Conservation (phyloP, 2,888 invertebrate species). For the Pollenia angustigena region DNA sequence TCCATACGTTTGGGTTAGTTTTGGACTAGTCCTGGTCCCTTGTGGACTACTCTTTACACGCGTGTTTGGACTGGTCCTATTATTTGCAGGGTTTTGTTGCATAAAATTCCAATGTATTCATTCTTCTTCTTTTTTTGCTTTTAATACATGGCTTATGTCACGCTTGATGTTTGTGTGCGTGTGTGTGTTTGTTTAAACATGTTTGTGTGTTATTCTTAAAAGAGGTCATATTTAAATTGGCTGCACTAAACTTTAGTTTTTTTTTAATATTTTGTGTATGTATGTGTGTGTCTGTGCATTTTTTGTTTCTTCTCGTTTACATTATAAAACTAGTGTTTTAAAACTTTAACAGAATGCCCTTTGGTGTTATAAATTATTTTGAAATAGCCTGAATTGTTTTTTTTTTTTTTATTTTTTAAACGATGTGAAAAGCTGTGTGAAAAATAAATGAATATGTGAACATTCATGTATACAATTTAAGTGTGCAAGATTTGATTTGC, state of each 20-base stretch:
- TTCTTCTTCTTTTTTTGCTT: neutral
- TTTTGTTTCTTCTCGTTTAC: constrained; percentile 4
- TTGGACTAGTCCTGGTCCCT: too few relatives aligned
- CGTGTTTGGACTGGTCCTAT: too few relatives aligned
- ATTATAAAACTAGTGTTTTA: constrained; percentile 11
- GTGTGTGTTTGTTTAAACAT: constrained; percentile 14
- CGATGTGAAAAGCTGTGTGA: neutral
- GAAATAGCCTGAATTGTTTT: constrained; percentile 15
- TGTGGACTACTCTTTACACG: too few relatives aligned
- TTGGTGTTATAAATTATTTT: constrained; percentile 59
- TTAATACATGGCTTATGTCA: constrained; percentile 31
- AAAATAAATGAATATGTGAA: neutral
- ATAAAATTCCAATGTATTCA: constrained; percentile 24
- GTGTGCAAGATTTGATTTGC: too few relatives aligned
- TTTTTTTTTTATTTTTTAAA: neutral
- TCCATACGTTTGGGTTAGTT: too few relatives aligned
- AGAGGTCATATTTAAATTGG: constrained; percentile 68
- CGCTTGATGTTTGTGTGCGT: neutral
- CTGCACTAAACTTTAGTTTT: constrained; percentile 14
- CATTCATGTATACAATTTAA: neutral
- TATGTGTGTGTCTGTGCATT: constrained; percentile 11
- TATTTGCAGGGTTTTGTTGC: too few relatives aligned
- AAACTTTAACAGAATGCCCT: constrained; percentile 58
- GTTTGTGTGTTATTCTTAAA: constrained; percentile 43
- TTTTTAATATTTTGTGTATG: constrained; percentile 14